These are phyloP conservation scores for Microctenopoma lineatum DNA, from an alignment of 2,797 vertebrate species.

Conservation along the genomic window DNA sequence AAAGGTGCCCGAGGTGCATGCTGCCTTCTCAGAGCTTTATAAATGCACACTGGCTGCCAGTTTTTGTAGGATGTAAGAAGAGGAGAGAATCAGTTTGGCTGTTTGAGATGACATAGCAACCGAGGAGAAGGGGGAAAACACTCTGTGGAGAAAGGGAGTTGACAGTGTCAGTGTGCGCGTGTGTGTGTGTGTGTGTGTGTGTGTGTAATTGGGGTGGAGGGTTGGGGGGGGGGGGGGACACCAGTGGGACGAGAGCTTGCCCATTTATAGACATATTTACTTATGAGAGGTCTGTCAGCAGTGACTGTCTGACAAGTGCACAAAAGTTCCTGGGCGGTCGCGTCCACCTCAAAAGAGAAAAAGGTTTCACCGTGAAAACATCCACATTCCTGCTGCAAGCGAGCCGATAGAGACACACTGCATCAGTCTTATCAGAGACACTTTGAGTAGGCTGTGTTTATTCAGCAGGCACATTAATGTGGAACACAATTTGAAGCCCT, in stretches of 20 bases:
- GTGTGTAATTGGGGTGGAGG: constrained; percentile 4
- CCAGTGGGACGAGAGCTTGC: constrained; percentile 73
- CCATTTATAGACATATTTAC: constrained; percentile 90
- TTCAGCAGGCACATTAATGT: constrained; percentile 62
- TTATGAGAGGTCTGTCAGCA: constrained; percentile 79
- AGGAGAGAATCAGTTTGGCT: constrained; percentile 32
- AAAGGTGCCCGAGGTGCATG: constrained; percentile 23
- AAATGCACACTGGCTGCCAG: background rate
- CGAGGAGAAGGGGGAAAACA: constrained; percentile 40
- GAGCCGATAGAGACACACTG: constrained; percentile 36
- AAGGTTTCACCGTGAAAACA: constrained; percentile 76
- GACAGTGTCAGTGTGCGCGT: constrained; percentile 23
- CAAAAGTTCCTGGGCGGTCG: constrained; percentile 71
- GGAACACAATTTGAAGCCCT: constrained; percentile 49
- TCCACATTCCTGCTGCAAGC: constrained; percentile 78
- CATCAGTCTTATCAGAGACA: constrained; percentile 69
- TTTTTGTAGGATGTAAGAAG: constrained; percentile 24
- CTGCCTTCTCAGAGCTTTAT: constrained; percentile 24
- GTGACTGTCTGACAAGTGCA: constrained; percentile 78
- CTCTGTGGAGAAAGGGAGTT: constrained; percentile 34
- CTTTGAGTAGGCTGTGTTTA: constrained; percentile 70
- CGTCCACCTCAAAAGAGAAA: constrained; percentile 51
- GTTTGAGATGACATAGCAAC: constrained; percentile 50
- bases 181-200: constrained; percentile 9
- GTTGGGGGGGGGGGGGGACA: constrained; percentile 21